Conservation (phyloP, 2,113 vertebrate species). For the Erpornis zantholeuca region DNA sequence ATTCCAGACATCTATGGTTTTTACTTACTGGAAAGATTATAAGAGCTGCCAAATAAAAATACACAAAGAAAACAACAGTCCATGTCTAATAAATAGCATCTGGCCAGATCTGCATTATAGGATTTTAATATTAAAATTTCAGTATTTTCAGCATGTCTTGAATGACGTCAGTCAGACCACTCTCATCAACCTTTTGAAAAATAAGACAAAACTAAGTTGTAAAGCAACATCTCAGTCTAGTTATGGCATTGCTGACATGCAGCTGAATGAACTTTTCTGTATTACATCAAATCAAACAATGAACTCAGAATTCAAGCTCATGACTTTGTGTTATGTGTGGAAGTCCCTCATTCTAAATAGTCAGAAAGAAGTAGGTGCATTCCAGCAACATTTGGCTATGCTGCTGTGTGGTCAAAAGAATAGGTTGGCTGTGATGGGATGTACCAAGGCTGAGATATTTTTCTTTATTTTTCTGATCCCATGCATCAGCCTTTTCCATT, state of each 20-base stretch:
- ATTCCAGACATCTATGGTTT: neutral
- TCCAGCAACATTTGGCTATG: neutral
- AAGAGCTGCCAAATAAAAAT: neutral
- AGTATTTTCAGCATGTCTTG: neutral
- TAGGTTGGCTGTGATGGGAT: neutral
- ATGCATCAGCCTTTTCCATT: neutral
- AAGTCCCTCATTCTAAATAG: neutral
- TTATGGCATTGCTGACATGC: neutral
- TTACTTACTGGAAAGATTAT: neutral
- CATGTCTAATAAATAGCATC: neutral
- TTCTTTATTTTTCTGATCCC: neutral
- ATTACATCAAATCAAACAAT: neutral
- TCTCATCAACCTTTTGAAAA: neutral
- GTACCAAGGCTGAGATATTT: neutral
- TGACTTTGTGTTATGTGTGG: neutral
- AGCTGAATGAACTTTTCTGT: neutral
- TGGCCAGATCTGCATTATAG: neutral
- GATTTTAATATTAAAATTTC: slow-evolving; percentile 17
- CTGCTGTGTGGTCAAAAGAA: neutral
- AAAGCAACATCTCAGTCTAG: neutral
- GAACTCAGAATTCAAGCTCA: neutral
- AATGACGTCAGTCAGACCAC: neutral
- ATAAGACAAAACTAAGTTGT: neutral
- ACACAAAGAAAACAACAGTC: neutral
- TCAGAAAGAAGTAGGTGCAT: neutral